These are phyloP conservation scores for Emmelina monodactyla DNA, from an alignment of 2,888 invertebrate species.

Conservation along the genomic window DNA sequence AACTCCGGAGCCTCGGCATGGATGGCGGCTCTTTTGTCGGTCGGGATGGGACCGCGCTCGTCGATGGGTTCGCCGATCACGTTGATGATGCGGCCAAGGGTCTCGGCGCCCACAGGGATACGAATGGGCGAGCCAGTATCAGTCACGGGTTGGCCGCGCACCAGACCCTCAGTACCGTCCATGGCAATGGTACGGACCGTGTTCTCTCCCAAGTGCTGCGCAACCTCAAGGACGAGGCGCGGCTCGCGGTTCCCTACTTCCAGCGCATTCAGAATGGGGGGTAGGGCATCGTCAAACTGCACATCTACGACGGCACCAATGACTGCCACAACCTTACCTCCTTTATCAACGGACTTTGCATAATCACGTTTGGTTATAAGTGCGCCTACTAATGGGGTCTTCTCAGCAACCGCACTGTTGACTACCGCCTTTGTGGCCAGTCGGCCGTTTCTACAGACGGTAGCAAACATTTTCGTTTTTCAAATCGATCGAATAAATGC, in stretches of 20 bases:
- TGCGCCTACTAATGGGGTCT: constrained; percentile 53
- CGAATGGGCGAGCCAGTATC: constrained; percentile 90
- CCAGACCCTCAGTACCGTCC: constrained; percentile 93
- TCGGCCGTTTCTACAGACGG: constrained; percentile 59
- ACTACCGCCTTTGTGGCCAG: constrained; percentile 58
- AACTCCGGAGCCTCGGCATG: constrained; percentile 92
- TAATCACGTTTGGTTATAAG: constrained; percentile 51
- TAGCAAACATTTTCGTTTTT: constrained; percentile 53
- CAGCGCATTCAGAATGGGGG: constrained; percentile 93
- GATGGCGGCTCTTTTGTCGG: constrained; percentile 81
- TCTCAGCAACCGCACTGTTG: constrained; percentile 58
- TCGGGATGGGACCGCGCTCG: constrained; percentile 86
- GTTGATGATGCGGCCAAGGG: constrained; percentile 92
- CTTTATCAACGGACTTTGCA: constrained; percentile 32
- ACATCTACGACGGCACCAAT: constrained; percentile 99
- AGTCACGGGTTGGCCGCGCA: constrained; percentile 81
- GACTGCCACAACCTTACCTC: constrained; percentile 87
- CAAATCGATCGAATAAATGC: constrained; percentile 30
- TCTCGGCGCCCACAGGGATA: constrained; percentile 90
- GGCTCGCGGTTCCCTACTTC: constrained; percentile 89
- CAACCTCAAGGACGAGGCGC: constrained; percentile 83
- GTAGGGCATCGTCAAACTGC: constrained; percentile 91
- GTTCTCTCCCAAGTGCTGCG: constrained; percentile 92
- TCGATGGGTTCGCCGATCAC: constrained; percentile 90
- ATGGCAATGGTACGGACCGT: constrained; percentile 92